phyloP scores from a whole-genome alignment of 2,888 invertebrate species.

The Eustalomyia histrio region DNA sequence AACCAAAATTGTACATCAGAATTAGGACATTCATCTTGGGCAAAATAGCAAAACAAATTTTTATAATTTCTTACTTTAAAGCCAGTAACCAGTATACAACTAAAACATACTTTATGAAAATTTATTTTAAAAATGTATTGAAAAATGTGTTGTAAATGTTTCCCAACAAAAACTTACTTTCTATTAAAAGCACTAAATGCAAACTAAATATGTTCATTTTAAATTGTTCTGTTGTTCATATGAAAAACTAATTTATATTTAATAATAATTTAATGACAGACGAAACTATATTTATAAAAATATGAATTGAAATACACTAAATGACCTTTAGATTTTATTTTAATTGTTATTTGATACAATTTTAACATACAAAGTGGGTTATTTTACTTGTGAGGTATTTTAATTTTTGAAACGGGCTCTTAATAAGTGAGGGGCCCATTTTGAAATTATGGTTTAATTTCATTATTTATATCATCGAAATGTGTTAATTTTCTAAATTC shows the following conservation, averaged over 20 bases:
- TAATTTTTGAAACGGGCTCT: neutral
- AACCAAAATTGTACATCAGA: conserved; percentile 83
- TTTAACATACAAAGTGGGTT: conserved; percentile 27
- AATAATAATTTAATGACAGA: conserved; percentile 1
- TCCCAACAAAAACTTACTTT: conserved; percentile 30
- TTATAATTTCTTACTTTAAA: neutral
- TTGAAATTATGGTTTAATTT: neutral
- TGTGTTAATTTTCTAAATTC: conserved; percentile 49
- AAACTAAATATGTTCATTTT: conserved; percentile 49
- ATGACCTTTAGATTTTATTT: conserved; percentile 33
- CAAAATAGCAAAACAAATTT: conserved; percentile 68
- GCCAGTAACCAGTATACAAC: neutral
- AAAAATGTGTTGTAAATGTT: too few species aligned
- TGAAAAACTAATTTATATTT: neutral
- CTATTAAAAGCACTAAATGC: conserved; percentile 14
- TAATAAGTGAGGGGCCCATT: neutral
- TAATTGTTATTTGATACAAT: conserved; percentile 29
- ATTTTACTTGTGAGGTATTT: too few species aligned
- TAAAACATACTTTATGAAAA: conserved; percentile 4
- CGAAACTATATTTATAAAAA: conserved; percentile 41
- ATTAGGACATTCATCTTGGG: conserved; percentile 81
- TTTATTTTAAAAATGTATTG: too few species aligned
- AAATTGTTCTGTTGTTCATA: neutral
- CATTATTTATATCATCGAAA: conserved; percentile 25
- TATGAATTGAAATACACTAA: neutral